Percentiles rank a stretch among this genome's conserved stretches.
Evolutionary conservation across 2,888 invertebrate genomes (phyloP).

Genomic region (Papilio gigon): DNA sequence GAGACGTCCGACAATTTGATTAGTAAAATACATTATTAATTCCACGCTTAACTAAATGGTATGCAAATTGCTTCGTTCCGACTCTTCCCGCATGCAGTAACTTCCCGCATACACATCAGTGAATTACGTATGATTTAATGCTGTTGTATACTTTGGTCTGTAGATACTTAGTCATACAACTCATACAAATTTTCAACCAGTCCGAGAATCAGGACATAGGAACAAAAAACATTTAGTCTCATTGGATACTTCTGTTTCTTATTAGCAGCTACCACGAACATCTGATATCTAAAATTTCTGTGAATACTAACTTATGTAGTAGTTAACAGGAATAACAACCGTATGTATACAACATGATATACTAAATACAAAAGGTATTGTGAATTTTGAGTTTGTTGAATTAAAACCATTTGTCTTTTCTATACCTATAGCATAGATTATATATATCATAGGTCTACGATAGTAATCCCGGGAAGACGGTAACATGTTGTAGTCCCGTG

Average conservation of each 20-base stretch:
- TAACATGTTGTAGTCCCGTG: too few species aligned
- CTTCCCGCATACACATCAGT: not conserved
- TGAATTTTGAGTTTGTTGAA: not conserved
- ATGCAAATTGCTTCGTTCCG: conserved; percentile 1
- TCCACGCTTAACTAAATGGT: not conserved
- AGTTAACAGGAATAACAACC: not conserved
- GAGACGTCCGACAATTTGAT: too few species aligned
- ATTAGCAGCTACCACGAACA: too few species aligned
- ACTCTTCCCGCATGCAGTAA: conserved; percentile 1
- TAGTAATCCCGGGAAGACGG: too few species aligned
- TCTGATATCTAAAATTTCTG: not conserved
- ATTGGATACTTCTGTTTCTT: too few species aligned
- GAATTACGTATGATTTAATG: not conserved
- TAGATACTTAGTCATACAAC: not conserved
- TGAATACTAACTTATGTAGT: not conserved
- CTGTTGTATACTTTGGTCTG: not conserved
- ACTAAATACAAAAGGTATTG: not conserved
- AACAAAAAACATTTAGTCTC: too few species aligned
- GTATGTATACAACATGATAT: not conserved
- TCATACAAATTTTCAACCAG: not conserved
- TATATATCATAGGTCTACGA: too few species aligned
- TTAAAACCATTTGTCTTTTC: not conserved
- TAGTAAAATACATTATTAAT: too few species aligned
- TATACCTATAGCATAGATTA: not conserved
- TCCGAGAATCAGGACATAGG: too few species aligned